Evolutionary conservation across 2,888 invertebrate species (phyloP), one percentile per base, ranked within the genome.

Genomic region (Troglohyphantes excavatus): DNA sequence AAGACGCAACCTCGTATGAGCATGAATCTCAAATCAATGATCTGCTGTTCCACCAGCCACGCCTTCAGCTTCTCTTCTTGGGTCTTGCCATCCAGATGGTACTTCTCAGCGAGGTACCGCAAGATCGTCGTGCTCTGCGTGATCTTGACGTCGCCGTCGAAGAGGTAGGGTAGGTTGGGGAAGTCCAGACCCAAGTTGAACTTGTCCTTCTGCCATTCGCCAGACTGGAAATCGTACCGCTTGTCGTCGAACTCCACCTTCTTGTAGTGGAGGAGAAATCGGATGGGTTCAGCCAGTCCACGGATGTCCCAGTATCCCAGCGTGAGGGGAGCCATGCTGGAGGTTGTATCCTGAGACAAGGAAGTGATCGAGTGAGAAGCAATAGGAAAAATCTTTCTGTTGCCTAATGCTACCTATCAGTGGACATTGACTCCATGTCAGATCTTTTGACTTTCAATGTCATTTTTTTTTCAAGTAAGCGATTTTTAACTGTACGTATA

Each of bases 1-100:
- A n/a, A 19, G 7, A 65, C 65, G 9, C 21, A 93, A 23, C 94
- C 9, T 23, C 65, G 21, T 3, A 33, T 33, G 2, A 65, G 26
- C 2, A 13, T 23, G n/a, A n/a, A 27, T 13, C 68, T 27, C 9
- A 68, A 33, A 33, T 68, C 68, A 17, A 68, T n/a, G 7, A 27
- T 33, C 19, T 68, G 68, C 33, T 68, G 68, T 11, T 68, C 68
- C 9, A 33, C 68, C 33, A 68, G 3, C n/a, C 5, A 19, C 29
- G 19, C 29, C 29, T 33, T 13, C 2, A 27, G 33, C 19, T 68
- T 68, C 2, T 68, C 19, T 5, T 29, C 9, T 3, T 29, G 29
- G 19, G 27, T 29, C 5, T 29, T 68, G 7, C 68, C 68, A 19
- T 19, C 68, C 2, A 68, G 33, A 7, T n/a, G n/a, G 19, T 68